Percentiles rank a stretch among this genome's conserved stretches.
Conservation (phyloP, 2,113 vertebrate species). For the Dissostichus mawsoni region DNA sequence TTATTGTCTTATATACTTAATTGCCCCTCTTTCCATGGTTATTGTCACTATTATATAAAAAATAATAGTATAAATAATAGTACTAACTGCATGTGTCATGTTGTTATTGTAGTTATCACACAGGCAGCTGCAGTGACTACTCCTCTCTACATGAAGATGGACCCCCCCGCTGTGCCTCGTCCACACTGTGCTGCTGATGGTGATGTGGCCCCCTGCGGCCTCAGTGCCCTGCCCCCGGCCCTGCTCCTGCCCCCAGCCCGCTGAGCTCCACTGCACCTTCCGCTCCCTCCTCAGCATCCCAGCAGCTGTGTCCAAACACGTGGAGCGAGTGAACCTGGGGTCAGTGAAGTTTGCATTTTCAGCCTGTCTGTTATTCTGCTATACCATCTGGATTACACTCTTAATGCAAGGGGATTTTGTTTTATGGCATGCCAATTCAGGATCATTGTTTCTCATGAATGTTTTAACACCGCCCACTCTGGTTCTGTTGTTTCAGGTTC, state of each 20-base stretch:
- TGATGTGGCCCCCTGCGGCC: constrained; percentile 67
- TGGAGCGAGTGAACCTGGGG: constrained; percentile 95
- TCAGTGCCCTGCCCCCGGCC: constrained; percentile 84
- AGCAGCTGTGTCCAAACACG: constrained; percentile 76
- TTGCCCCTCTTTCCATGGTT: too few species aligned
- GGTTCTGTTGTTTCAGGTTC: constrained; percentile 83
- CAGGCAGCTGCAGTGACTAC: constrained; percentile 25
- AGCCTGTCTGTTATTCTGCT: background rate
- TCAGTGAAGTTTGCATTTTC: constrained; percentile 67
- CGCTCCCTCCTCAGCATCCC: constrained; percentile 89
- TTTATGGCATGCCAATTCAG: background rate
- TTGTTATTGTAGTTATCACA: background rate
- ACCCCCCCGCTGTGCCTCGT: constrained; percentile 52
- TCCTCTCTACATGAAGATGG: constrained; percentile 33
- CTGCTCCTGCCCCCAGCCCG: constrained; percentile 91
- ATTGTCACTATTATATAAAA: background rate
- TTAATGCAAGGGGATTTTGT: background rate
- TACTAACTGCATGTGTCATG: background rate
- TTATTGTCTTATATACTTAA: too few species aligned
- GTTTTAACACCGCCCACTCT: background rate
- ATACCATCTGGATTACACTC: background rate
- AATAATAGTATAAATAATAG: background rate
- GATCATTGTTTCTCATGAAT: background rate
- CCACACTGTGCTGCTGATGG: constrained; percentile 75
- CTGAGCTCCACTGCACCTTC: constrained; percentile 95